A percentile compares a stretch with the other conserved stretches of the same genome.
Conservation (phyloP, 2,888 invertebrate genomes). For the Idaea straminata region DNA sequence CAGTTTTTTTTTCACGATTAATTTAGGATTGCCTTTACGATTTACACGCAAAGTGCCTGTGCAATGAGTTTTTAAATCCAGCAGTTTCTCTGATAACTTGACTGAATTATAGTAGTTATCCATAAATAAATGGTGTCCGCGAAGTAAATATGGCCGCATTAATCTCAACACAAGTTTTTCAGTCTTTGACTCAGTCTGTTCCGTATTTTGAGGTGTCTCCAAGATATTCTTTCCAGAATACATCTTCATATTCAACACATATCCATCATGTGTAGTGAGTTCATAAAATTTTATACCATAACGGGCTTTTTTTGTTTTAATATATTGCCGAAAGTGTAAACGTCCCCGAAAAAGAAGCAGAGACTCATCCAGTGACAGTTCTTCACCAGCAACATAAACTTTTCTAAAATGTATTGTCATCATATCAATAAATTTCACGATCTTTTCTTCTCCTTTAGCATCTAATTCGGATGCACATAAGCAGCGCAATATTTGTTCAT, state of each 20-base stretch:
- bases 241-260: conserved; percentile 10
- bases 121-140: conserved; percentile 20
- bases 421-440: no score
- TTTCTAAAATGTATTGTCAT: no score
- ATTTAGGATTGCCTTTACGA: conserved; percentile 14
- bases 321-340: conserved; percentile 9
- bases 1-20: background rate
- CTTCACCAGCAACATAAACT: no score
- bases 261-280: conserved; percentile 8
- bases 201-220: no score
- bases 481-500: no score
- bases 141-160: conserved; percentile 11
- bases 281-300: conserved; percentile 15
- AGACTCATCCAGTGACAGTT: no score
- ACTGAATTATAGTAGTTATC: conserved; percentile 20
- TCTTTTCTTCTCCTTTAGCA: no score
- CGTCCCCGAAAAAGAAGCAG: no score
- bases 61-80: conserved; percentile 21
- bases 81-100: conserved; percentile 12
- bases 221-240: background rate
- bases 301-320: conserved; percentile 10
- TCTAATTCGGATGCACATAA: no score
- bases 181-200: background rate
- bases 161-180: conserved; percentile 9
- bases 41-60: conserved; percentile 18